Base-by-base conservation (phyloP, 2,797 vertebrate species). In the Capromys pilorides region DNA sequence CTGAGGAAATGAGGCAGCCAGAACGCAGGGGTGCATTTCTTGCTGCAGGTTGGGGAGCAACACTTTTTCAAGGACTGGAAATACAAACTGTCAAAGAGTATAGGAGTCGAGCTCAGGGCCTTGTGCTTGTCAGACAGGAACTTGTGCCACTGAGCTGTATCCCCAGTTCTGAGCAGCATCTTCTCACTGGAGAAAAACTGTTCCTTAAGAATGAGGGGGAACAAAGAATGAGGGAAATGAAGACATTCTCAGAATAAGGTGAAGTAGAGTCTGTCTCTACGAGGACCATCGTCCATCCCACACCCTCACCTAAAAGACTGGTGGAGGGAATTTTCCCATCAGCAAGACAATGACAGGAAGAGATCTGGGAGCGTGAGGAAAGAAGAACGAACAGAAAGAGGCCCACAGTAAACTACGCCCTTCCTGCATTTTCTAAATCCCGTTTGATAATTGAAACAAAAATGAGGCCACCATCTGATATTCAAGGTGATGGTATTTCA, bases 311-410 rank as follows among this genome's bases (percentile, higher is more conserved):
- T 39, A 28, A 41, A 51, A 90, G 13, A 78, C 6, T 59, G 36
- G 31, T 59, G 57, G 61, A 69, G 51, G 24, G 41, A 94, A 92
- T 62, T 81, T 71, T n/a, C 49, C 94, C 80, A 91, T 81, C 22
- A 82, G 75, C 91, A 93, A 79, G 39, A 28, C 82, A 61, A 73
- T 49, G 7, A 64, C 39, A 5, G 49, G 73, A 33, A 31, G 86
- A 73, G 64, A 67, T 83, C 61, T 69, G 41, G 2, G 31, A 19
- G 18, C 24, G 41, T 83, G 11, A 62, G 73, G 14, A 1, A 39
- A 11, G 22, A 88, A 51, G 45, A 78, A 81, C 90, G 33, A 81
- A 19, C 62, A 89, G 39, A 90, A 64, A 54, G 41, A 3, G 36
- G 31, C 12, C 11, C n/a, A 49, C 8, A 69, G 13, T 88, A 75